Evolutionary conservation across 30 jellyfish, hydroid and myxozoan species (phyloP).

Genomic region (Nemopilema nomurai): DNA sequence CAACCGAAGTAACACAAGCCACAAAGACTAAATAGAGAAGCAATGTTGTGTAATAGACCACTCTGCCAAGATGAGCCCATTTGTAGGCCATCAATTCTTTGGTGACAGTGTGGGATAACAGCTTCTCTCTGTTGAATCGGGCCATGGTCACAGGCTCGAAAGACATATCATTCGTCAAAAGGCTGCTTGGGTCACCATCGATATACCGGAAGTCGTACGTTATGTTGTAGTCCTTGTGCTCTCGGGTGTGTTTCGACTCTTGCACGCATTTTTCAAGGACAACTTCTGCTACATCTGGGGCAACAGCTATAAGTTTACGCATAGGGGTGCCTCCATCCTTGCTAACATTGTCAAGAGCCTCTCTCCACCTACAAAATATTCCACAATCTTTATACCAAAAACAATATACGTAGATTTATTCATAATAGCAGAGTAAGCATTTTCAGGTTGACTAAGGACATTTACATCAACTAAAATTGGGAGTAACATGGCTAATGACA

Average conservation of each 20-base stretch:
- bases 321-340: constrained; percentile 78
- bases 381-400: neutral
- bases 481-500: too few species aligned
- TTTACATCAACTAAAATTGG: too few species aligned
- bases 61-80: constrained; percentile 83
- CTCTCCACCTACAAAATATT: constrained; percentile 76
- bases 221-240: constrained; percentile 51
- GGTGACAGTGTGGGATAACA: constrained; percentile 78
- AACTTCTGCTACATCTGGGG: constrained; percentile 86
- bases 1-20: constrained; percentile 74
- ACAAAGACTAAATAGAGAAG: constrained; percentile 56
- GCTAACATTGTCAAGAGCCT: constrained; percentile 64
- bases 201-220: constrained; percentile 75
- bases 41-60: constrained; percentile 62
- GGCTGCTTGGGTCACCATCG: constrained; percentile 55
- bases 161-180: neutral
- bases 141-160: constrained; percentile 85
- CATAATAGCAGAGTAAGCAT: neutral
- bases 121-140: constrained; percentile 57
- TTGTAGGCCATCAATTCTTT: constrained; percentile 68
- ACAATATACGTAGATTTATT: neutral
- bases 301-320: constrained; percentile 77
- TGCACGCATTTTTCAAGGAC: constrained; percentile 73
- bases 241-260: constrained; percentile 58
- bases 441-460: too few species aligned